Conservation (phyloP, 2,888 invertebrate species). For the Morinoia aosen region DNA sequence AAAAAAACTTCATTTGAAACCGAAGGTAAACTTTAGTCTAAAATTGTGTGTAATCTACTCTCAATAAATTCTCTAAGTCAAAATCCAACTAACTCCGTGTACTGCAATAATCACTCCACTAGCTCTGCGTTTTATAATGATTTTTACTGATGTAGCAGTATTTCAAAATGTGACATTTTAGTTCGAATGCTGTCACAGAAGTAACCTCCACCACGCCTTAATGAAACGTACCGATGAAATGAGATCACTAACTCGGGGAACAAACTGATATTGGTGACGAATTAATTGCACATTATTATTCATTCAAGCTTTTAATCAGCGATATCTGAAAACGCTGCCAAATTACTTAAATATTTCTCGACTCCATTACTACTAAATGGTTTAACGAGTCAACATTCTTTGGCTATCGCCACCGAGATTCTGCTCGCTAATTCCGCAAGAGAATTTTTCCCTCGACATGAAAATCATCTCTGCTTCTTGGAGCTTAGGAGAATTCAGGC, state of each 20-base stretch:
- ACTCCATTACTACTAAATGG: not conserved
- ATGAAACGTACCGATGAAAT: not conserved
- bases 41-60: not conserved
- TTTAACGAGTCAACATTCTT: not conserved
- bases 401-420: not conserved
- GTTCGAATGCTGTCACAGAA: not conserved
- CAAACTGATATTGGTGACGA: not conserved
- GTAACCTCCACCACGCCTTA: not conserved
- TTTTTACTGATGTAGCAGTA: not conserved
- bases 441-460: not conserved
- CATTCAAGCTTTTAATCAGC: too few relatives aligned
- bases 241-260: not conserved
- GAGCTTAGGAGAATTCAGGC: not conserved
- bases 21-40: not conserved
- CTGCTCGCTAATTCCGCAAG: not conserved
- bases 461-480: not conserved
- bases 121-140: not conserved
- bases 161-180: not conserved
- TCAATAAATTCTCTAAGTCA: not conserved
- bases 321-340: not conserved
- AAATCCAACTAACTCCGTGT: not conserved
- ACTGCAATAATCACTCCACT: not conserved
- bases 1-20: not conserved
- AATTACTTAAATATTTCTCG: not conserved
- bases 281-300: too few relatives aligned